phyloP scores from a whole-genome alignment of 2,797 vertebrate genomes.

The Nannoperca australis region DNA sequence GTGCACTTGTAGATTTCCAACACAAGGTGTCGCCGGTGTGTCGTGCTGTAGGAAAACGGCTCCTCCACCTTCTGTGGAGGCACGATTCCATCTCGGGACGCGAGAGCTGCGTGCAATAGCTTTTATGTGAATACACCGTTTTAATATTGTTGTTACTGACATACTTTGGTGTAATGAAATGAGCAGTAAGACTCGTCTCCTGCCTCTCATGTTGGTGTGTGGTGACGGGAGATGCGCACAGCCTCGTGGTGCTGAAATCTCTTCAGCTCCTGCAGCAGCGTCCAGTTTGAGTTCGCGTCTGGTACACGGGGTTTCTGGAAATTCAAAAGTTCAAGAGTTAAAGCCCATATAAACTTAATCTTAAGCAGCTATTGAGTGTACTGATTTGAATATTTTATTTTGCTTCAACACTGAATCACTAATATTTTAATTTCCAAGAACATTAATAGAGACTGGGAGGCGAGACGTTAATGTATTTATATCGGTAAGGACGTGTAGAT shows the following conservation, averaged over 20 bases:
- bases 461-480: background rate
- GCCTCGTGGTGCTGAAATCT: slow-evolving; percentile 42
- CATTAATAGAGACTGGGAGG: background rate
- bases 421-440: background rate
- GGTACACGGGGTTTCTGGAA: background rate
- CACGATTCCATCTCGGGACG: background rate
- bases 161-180: background rate
- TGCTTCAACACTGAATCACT: background rate
- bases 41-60: background rate
- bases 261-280: background rate
- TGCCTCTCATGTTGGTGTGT: too few species aligned
- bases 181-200: background rate
- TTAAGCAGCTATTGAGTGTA: background rate
- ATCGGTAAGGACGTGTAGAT: background rate
- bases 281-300: background rate
- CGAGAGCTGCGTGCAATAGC: background rate
- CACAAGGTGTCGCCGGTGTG: slow-evolving; percentile 61
- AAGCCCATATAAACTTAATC: background rate
- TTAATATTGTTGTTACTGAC: background rate
- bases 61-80: rapidly evolving
- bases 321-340: background rate
- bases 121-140: background rate
- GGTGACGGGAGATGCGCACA: slow-evolving; percentile 37
- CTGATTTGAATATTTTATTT: background rate
- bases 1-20: slow-evolving; percentile 13